Conservation (phyloP, 2,888 invertebrate species). For the Oligia fasciuncula region DNA sequence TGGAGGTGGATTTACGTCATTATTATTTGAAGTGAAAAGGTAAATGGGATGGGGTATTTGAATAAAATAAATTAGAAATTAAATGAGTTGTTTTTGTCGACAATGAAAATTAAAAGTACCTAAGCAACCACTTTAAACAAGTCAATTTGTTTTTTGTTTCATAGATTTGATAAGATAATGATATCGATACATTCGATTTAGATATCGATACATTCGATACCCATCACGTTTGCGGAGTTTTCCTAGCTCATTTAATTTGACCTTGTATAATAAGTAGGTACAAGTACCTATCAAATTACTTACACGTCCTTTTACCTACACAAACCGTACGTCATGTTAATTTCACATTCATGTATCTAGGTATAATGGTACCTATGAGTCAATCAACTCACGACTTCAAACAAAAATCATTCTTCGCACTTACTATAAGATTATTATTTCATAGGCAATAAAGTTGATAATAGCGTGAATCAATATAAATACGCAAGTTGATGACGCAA, state of each 20-base stretch:
- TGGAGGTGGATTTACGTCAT: conserved; percentile 77
- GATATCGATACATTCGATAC: no score
- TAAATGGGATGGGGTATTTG: conserved; percentile 43
- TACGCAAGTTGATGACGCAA: conserved; percentile 48
- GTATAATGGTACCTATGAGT: not conserved
- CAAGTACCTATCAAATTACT: not conserved
- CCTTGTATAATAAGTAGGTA: no score
- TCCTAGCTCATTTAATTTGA: no score
- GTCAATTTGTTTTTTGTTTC: not conserved
- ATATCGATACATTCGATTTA: no score
- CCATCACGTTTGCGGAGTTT: no score
- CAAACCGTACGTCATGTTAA: not conserved
- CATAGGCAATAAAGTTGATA: conserved; percentile 34
- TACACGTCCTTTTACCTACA: not conserved
- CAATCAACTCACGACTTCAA: conserved; percentile 24
- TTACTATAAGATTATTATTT: conserved; percentile 14
- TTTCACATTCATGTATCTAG: not conserved
- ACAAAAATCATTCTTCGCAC: conserved; percentile 4
- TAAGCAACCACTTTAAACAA: no score
- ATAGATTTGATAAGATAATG: not conserved
- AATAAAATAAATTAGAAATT: conserved; percentile 24
- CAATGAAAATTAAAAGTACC: not conserved
- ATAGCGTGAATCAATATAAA: conserved; percentile 30
- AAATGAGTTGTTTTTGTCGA: not conserved
- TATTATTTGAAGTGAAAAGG: conserved; percentile 65